These are phyloP conservation scores for Cephus nigrinus DNA, from an alignment of 2,888 invertebrate genomes.

Conservation along the genomic window DNA sequence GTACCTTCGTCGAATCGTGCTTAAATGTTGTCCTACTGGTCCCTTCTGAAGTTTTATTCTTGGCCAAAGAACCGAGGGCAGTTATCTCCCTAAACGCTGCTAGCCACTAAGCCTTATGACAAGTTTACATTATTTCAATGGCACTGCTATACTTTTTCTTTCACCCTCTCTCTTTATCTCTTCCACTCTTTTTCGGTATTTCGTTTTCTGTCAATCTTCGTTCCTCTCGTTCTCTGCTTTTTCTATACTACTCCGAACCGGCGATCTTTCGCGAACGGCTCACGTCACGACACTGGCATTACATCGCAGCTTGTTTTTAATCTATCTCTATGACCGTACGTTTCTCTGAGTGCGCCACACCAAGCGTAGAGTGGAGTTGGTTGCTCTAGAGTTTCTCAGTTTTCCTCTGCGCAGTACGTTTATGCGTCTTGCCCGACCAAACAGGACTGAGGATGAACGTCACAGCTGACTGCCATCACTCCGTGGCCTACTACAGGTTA, in stretches of 20 bases:
- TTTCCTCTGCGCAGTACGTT: neutral
- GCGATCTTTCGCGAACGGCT: slow-evolving; percentile 18
- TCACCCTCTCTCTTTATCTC: neutral
- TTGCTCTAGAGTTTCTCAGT: neutral
- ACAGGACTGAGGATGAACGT: slow-evolving; percentile 18
- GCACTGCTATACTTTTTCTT: neutral
- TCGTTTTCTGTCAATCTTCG: slow-evolving; percentile 4
- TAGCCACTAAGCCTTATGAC: neutral
- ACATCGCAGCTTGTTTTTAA: slow-evolving; percentile 12
- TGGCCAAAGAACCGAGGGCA: neutral
- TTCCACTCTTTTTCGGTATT: slow-evolving; percentile 13
- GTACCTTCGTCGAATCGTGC: neutral
- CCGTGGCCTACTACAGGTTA: neutral
- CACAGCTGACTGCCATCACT: slow-evolving; percentile 15
- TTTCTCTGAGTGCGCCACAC: neutral
- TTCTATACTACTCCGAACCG: slow-evolving; percentile 8
- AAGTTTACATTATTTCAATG: neutral
- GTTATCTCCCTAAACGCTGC: neutral
- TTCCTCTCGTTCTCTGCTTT: slow-evolving; percentile 18
- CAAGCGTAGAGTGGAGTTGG: neutral
- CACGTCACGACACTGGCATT: slow-evolving; percentile 16
- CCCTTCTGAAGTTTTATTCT: neutral
- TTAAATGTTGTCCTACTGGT: neutral
- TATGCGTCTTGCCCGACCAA: neutral
- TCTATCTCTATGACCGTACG: neutral